Base-by-base conservation (phyloP, 2,113 vertebrate genomes). In the Morone saxatilis region DNA sequence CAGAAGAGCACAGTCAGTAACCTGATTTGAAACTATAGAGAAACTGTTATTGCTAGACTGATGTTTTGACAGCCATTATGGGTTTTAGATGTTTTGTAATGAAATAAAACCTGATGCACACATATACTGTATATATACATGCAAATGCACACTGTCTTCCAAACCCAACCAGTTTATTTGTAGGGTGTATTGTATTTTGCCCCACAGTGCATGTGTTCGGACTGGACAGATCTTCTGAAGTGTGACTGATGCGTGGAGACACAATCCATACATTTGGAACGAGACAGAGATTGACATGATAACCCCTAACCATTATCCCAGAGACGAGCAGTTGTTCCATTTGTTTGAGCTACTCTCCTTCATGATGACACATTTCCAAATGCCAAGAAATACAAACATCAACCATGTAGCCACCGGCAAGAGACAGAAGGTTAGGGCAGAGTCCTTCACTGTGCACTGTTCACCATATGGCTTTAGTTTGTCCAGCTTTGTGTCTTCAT, bases 171-270 rank as follows among this genome's bases (percentile, higher is more conserved):
- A 68, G 43, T 73, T 82, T 67, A 84, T 86, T 81, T 85, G 36
- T 6, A 74, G 17, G 38, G 16, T 63, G n/a, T 63, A 82, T 89
- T 53, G 80, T 50, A 71, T 76, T 83, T 47, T 57, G 51, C 61
- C 16, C 81, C 43, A n/a, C 36, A 56, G 77, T 75, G 56, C 56
- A 57, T 76, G 47, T 79, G 66, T 60, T 2, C 0, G 13, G 25
- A 56, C 69, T 43, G 67, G 78, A 80, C 85, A 69, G 51, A 40
- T 80, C 57, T 48, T 79, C 36, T 71, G 41, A 45, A 78, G 68
- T 81, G 86, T 85, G 79, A 85, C 69, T 87, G 67, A 88, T 83
- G 57, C 43, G 41, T 86, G 71, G 86, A 86, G 74, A 83, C 79
- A 82, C 70, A 43, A 14, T 76, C 45, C 54, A 78, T 76, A 73